Base-by-base conservation (phyloP, 2,113 vertebrate genomes). In the Apteryx mantelli region DNA sequence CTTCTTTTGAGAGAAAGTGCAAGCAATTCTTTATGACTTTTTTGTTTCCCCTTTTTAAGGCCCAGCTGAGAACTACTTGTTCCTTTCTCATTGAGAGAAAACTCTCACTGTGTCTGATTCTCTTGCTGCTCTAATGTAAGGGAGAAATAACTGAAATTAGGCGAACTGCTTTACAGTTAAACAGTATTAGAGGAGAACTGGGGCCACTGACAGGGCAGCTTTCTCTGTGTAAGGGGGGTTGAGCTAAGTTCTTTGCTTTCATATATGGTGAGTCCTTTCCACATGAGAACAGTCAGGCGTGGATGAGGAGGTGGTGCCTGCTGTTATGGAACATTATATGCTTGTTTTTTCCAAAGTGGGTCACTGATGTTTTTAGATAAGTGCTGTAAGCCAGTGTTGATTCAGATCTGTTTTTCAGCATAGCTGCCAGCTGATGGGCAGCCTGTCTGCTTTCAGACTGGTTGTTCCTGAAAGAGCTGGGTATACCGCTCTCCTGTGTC, bases 211-310 rank as follows among this genome's bases (percentile, higher is more conserved):
- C 0, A 1, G 53, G 50, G 19, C 25, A 30, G 42, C 42, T 50
- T 71, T 69, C 44, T 69, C 34, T 55, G 50, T 55, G 66, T 25
- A 40, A 17, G 38, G 28, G 32, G 7, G 40, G 12, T 10, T 1
- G 13, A 61, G 60, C 64, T 15, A 42, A n/a, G 7, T 19, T 76
- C 58, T 52, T 38, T 16, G 19, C 22, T 63, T 46, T 88, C 36
- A 36, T 21, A 6, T 32, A 34, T 48, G 68, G 24, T 19, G 32
- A 21, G 46, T 34, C 25, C 55, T 40, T 50, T 68, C 75, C 34
- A 1, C 13, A 0, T 1, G 66, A 26, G 38, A 0, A 1, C 68
- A 38, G 82, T 63, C 46, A 46, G 32, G 12, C 68, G 25, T 34
- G 15, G 71, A 6, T 76, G 66, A 7, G 3, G 71, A 71, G 53